Evolutionary conservation across 2,797 vertebrate genomes (phyloP).

Genomic region (Rousettus madagascariensis): DNA sequence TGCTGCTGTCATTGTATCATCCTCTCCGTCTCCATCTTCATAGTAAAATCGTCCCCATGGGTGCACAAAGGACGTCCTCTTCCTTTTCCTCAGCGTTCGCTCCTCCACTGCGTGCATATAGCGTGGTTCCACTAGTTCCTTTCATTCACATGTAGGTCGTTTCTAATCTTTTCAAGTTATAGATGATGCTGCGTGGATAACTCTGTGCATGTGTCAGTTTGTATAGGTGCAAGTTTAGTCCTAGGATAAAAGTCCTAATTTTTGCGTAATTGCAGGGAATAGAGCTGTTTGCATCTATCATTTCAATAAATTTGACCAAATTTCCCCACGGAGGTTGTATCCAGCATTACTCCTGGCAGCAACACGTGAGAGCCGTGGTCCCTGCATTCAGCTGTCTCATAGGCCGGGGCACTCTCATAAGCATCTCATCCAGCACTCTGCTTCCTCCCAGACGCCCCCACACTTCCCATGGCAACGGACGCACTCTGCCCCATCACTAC

Average conservation of each 20-base stretch:
- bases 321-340: too few relatives aligned
- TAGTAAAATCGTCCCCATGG: background rate
- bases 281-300: background rate
- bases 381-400: too few relatives aligned
- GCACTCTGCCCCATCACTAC: background rate
- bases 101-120: rapidly evolving
- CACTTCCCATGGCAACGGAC: background rate
- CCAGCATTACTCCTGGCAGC: background rate
- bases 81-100: too few relatives aligned
- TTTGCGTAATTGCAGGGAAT: background rate
- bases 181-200: background rate
- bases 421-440: background rate
- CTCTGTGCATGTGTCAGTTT: background rate
- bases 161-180: background rate
- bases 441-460: background rate
- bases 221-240: background rate
- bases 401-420: background rate
- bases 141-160: background rate
- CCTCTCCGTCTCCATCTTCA: background rate
- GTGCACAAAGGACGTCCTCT: background rate
- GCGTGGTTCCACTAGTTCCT: background rate
- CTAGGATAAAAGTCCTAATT: background rate
- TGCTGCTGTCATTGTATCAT: rapidly evolving
- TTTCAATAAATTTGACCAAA: background rate
- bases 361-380: background rate